phyloP scores from a whole-genome alignment of 2,888 invertebrate genomes.

The Pyrrhia umbra region DNA sequence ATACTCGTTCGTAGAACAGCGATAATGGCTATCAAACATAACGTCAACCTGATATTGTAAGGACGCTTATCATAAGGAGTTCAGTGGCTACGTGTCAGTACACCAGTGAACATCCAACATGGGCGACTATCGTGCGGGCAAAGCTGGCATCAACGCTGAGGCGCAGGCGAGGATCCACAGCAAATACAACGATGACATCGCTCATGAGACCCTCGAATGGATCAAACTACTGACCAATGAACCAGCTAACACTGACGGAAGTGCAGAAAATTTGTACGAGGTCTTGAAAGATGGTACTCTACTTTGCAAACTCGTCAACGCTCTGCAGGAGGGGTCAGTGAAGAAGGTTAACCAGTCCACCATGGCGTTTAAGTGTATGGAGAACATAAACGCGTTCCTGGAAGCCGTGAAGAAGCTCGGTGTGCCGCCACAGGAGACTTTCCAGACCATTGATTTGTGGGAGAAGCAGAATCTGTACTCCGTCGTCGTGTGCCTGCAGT shows the following conservation, averaged over 20 bases:
- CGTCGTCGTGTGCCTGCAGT: conserved; percentile 98
- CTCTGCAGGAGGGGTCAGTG: conserved; percentile 95
- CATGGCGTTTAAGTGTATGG: conserved; percentile 99
- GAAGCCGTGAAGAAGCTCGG: conserved; percentile 96
- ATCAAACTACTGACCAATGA: conserved; percentile 96
- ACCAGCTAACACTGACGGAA: conserved; percentile 95
- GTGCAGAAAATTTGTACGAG: conserved; percentile 97
- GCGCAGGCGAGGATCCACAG: conserved; percentile 94
- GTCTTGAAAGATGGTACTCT: conserved; percentile 97
- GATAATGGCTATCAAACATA: conserved; percentile 83
- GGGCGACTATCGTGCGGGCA: conserved; percentile 87
- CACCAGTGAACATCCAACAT: conserved; percentile 82
- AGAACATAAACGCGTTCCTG: conserved; percentile 98
- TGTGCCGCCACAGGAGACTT: conserved; percentile 97
- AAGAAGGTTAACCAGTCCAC: conserved; percentile 97
- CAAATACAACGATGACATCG: conserved; percentile 98
- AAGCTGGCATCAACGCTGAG: conserved; percentile 88
- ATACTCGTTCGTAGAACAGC: conserved; percentile 74
- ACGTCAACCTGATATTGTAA: conserved; percentile 79
- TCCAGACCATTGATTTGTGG: conserved; percentile 99
- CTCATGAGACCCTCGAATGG: conserved; percentile 98
- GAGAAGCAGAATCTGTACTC: conserved; percentile 98
- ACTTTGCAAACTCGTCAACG: conserved; percentile 97
- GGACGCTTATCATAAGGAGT: conserved; percentile 81
- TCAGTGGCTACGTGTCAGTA: conserved; percentile 86